Percentiles rank a stretch among this genome's conserved stretches.
phyloP scores from a whole-genome alignment of 2,797 vertebrate genomes.

The Chromis chromis region DNA sequence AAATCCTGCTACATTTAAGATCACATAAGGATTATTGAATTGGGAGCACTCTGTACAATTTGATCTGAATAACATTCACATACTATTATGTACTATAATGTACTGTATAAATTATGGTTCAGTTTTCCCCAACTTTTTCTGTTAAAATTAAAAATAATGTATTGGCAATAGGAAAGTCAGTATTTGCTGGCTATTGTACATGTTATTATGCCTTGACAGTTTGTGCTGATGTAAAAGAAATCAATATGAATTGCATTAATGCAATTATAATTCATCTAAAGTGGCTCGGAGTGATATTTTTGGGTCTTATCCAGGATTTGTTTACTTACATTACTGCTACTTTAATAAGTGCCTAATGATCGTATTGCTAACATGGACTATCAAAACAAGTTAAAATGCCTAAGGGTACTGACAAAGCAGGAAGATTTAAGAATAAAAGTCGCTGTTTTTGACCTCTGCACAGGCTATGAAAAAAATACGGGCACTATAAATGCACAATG shows the following conservation, averaged over 20 bases:
- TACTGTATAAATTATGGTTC: slow-evolving; percentile 19
- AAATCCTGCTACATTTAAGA: slow-evolving; percentile 25
- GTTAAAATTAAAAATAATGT: slow-evolving; percentile 23
- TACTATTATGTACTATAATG: not conserved
- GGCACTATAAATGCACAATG: slow-evolving; percentile 2
- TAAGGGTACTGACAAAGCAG: not conserved
- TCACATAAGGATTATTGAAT: slow-evolving; percentile 24
- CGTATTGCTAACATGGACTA: not conserved
- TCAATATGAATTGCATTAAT: slow-evolving; percentile 48
- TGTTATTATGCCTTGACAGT: slow-evolving; percentile 16
- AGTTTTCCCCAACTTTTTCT: slow-evolving; percentile 13
- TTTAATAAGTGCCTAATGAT: slow-evolving; percentile 21
- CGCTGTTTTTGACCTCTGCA: not conserved
- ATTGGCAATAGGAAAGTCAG: slow-evolving; percentile 27
- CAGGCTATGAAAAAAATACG: not conserved
- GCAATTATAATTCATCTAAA: slow-evolving; percentile 38
- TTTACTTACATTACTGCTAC: slow-evolving; percentile 28
- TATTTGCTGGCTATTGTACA: slow-evolving; percentile 15
- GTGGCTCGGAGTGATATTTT: slow-evolving; percentile 17
- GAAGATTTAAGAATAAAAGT: not conserved
- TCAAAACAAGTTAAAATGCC: not conserved
- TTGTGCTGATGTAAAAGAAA: slow-evolving; percentile 40
- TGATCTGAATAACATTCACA: slow-evolving; percentile 27
- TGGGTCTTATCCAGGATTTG: slow-evolving; percentile 39
- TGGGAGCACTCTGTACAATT: slow-evolving; percentile 41